Evolutionary conservation across 2,888 invertebrate species (phyloP), one percentile per base, ranked within the genome.

Genomic region (Apamea epomidion): DNA sequence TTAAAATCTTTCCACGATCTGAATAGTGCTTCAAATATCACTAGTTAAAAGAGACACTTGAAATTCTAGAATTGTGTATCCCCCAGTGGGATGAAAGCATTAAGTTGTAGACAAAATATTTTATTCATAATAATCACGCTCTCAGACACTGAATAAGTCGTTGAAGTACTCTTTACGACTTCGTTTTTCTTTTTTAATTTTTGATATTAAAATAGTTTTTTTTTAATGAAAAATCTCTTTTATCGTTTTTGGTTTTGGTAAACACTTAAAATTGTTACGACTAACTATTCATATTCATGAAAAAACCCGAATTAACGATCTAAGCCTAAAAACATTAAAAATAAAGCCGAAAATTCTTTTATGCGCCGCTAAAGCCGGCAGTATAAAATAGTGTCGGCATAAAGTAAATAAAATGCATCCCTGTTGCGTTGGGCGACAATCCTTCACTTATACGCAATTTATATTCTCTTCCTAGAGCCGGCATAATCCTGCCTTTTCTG

Each of bases 381-480:
- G 85, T 81, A 84, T 87, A 86, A 88, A 88, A 87, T 85, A 86
- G 84, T 88, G 82, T 12, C 58, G 64, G n/a, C 84, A 88, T 91
- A 91, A 90, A 89, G 88, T 88, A 91, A 90, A 90, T 88, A 92
- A 89, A 90, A 83, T 88, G 87, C 90, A 90, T 89, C 90, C 89
- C 88, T 81, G 88, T 87, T 86, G 89, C 88, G 91, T 92, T 90
- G 90, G 84, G 86, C 90, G 91, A 92, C 93, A 93, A 94, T 94
- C 93, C 95, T 94, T 95, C 94, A 94, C 93, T 94, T 95, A 94
- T 93, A 92, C 92, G 93, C 93, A 93, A 95, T 95, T 94, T 95
- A 95, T 95, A 95, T 95, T 95, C 95, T 93, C 94, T 95, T 95
- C 95, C 95, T 94, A 90, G 91, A 94, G 90, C 91, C 91, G 84